Evolutionary conservation across 2,113 vertebrate genomes (phyloP), one percentile per base, ranked within the genome.

Genomic region (Elachura formosa): DNA sequence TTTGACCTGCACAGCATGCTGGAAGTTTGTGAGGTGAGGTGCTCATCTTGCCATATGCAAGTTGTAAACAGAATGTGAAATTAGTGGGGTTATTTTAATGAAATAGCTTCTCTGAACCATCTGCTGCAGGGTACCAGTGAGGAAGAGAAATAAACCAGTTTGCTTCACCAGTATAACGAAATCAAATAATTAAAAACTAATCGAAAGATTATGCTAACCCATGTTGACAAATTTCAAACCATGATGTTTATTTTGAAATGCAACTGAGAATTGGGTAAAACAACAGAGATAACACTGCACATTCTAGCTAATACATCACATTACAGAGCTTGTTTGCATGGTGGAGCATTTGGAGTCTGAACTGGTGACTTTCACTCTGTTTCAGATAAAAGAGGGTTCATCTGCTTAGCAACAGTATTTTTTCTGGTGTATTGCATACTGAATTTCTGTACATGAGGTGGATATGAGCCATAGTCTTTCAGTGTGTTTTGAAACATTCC

Each of bases 1-100:
- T 93, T 51, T 73, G 56, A 90, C 61, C 84, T 68, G 45, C 11
- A 6, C 56, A 48, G 45, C 45, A 2, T 17, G 34, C 71, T 89
- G 69, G 59, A 72, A 33, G 93, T 46, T 52, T 6, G 12, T 18
- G 55, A 92, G 81, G 66, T 91, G 71, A 94, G 81, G 43, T 43
- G 62, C 31, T 93, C 16, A 3, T 89, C 78, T 75, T 75, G 55
- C 92, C 75, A 34, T 69, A 51, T 82, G 84, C 88, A 79, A 63
- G 48, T 61, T 81, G 66, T 87, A 92, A 93, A 90, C 12, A 36
- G 66, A 90, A 84, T 55, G 79, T 80, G 80, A 80, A 94, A 89
- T 76, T 55, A 89, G 78, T 11, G 7, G 36, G 56, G 46, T 95
- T 94, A 29, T 84, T 96, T 79, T 67, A 90, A 85, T 26, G 20